These are phyloP conservation scores for Coptodon bakossiorum DNA, from an alignment of 2,113 vertebrate species.

Conservation along the genomic window DNA sequence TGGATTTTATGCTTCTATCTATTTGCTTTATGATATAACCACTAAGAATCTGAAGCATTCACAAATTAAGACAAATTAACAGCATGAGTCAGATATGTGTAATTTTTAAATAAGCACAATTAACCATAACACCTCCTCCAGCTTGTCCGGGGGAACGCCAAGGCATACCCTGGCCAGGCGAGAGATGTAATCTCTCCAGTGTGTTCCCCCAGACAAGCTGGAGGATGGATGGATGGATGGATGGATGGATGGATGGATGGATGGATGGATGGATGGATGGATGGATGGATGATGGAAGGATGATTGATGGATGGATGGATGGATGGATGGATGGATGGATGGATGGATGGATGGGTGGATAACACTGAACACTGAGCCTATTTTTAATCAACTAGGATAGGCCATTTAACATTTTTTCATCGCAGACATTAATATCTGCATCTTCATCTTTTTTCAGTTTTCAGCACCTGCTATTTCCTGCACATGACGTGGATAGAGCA, in stretches of 20 bases:
- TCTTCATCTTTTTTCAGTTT: background rate
- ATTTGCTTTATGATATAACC: background rate
- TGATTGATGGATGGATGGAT: background rate
- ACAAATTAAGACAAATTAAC: background rate
- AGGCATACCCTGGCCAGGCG: background rate
- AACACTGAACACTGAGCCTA: background rate
- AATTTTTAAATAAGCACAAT: background rate
- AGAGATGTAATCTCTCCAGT: background rate
- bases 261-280: background rate
- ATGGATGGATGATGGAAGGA: background rate
- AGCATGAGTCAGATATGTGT: background rate
- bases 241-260: background rate
- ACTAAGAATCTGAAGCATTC: background rate
- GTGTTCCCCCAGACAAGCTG: background rate
- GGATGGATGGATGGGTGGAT: background rate
- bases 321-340: background rate
- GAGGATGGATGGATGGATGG: background rate
- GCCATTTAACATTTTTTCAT: background rate
- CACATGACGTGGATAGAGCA: slow-evolving; percentile 3
- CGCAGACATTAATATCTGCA: background rate
- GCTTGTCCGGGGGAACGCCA: background rate
- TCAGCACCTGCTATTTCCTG: background rate
- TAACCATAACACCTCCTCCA: background rate
- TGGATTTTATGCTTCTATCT: background rate
- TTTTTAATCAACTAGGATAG: background rate